Percentiles rank a stretch among this genome's conserved stretches.
Evolutionary conservation across 2,797 vertebrate genomes (phyloP).

Genomic region (Enteromius trimaculatus): DNA sequence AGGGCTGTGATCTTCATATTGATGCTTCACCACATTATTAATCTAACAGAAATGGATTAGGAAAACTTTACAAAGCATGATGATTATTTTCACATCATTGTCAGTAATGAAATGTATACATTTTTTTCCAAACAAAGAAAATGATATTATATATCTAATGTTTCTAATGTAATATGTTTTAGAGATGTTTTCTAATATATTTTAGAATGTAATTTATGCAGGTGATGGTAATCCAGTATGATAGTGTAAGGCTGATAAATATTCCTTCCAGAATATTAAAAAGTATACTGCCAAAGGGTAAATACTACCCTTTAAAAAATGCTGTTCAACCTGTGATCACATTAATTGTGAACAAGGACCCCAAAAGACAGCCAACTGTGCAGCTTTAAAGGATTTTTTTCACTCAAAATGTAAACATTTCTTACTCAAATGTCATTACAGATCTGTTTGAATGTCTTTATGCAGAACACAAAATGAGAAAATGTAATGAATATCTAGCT

Average conservation of each 20-base stretch:
- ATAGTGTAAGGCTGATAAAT: not conserved
- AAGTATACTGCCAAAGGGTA: not conserved
- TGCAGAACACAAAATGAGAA: not conserved
- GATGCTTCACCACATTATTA: not conserved
- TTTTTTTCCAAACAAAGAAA: too few species aligned
- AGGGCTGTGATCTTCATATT: conserved; percentile 2
- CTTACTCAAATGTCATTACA: not conserved
- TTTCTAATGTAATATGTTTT: too few species aligned
- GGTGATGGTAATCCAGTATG: too few species aligned
- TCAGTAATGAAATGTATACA: not conserved
- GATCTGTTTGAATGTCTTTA: not conserved
- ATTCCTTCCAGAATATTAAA: not conserved
- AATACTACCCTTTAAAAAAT: not conserved
- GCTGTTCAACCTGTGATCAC: not conserved
- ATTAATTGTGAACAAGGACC: not conserved
- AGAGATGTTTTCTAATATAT: too few species aligned
- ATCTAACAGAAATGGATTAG: not conserved
- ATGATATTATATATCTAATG: too few species aligned
- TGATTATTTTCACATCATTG: too few species aligned
- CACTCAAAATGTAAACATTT: not conserved
- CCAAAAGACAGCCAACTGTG: not conserved
- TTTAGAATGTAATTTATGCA: too few species aligned
- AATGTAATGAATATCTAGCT: not conserved
- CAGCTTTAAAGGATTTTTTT: not conserved
- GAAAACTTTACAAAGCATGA: not conserved